Percentiles rank a stretch among this genome's conserved stretches.
Conservation (phyloP, 2,797 vertebrate species). For the Somateria mollissima region DNA sequence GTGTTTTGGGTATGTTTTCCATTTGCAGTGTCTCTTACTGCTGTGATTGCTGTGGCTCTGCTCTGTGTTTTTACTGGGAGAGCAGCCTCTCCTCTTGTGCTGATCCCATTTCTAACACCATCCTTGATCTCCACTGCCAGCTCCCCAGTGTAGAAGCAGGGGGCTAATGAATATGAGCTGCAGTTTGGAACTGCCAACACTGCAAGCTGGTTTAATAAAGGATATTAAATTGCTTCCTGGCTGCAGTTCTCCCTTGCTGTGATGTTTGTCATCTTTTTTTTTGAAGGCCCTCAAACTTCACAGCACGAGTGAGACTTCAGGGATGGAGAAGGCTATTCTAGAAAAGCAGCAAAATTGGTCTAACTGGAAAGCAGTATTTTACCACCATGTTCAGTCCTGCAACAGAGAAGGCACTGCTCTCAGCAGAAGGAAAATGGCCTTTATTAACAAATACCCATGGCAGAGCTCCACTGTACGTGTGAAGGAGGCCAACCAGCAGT, state of each 20-base stretch:
- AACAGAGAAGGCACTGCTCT: not conserved
- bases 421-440: not conserved
- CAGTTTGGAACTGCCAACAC: not conserved
- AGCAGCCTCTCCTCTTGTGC: not conserved
- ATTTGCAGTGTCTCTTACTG: not conserved
- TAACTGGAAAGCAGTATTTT: not conserved
- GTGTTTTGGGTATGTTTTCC: not conserved
- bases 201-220: not conserved
- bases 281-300: not conserved
- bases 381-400: not conserved
- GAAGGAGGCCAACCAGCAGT: not conserved
- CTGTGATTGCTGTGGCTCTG: not conserved
- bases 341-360: not conserved
- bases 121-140: not conserved
- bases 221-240: not conserved
- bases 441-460: rapidly evolving
- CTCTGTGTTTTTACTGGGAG: not conserved
- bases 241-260: not conserved
- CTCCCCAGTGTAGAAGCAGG: not conserved
- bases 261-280: not conserved
- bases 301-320: not conserved
- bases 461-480: rapidly evolving
- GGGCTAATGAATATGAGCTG: not conserved
- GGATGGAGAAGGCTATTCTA: too few species aligned
- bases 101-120: not conserved